Base-by-base conservation (phyloP, 2,888 invertebrate genomes). In the Troglohyphantes excavatus region DNA sequence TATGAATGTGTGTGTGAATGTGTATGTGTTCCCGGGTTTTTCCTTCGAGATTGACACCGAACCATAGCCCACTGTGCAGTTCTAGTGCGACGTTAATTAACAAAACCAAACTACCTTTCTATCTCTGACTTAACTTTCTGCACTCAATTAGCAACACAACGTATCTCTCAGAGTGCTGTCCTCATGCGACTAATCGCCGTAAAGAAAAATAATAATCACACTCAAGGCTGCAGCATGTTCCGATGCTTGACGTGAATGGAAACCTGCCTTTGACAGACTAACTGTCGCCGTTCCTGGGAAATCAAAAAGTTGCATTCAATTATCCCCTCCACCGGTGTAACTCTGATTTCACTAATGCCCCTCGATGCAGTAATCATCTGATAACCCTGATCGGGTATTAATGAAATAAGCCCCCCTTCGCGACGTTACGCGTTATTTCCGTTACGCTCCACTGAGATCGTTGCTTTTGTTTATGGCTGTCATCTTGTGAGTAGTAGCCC, bases 311-410 rank as follows among this genome's bases (percentile, higher is more conserved):
- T 76, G 61, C 61, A 11, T 33, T 29, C 59, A 76, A 76, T 76
- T 76, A 53, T 76, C 21, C 61, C 21, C 75, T 59, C 61, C 61
- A 33, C 29, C 21, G 33, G 21, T 29, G 29, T 75, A 53, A 33
- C 43, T 26, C 72, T 46, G 23, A 70, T 70, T 70, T 11, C 26
- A 13, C 61, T 76, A 61, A 73, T 53, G 19, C 46, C 27, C n/a
- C 9, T 53, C 7, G 29, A 27, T 72, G 72, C 75, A 19, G 75
- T 76, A 61, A 61, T 19, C 75, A 76, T 76, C 75, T 61, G 75
- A 76, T 61, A 76, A 61, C 11, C 39, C 27, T 19, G 68, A 11
- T 63, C 11, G 19, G 46, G n/a, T 43, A 72, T 19, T 72, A n/a
- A 46, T 7, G 68, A 19, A 59, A 29, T 39, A n/a, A 70, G 39